phyloP scores from a whole-genome alignment of 2,113 vertebrate species.

The Periophthalmus modestus region DNA sequence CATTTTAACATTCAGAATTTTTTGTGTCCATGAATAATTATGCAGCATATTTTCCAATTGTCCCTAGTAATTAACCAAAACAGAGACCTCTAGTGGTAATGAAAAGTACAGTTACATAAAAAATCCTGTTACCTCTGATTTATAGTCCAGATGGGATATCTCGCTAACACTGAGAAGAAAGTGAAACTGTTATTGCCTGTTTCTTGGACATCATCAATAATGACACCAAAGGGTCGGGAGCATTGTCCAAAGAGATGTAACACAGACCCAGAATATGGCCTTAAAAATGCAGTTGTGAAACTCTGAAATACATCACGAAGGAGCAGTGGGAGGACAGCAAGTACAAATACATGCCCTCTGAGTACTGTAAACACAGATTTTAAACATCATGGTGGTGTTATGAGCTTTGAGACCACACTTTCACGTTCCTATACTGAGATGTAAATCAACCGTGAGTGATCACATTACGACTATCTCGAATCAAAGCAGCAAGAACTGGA shows the following conservation, averaged over 20 bases:
- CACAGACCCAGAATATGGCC: constrained; percentile 22
- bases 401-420: constrained; percentile 10
- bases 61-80: background rate
- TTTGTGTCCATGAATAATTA: too few species aligned
- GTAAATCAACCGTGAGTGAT: constrained; percentile 7
- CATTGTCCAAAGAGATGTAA: constrained; percentile 26
- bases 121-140: background rate
- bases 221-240: constrained; percentile 21
- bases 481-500: constrained; percentile 10
- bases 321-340: constrained; percentile 15
- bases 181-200: background rate
- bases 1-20: background rate
- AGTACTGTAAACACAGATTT: constrained; percentile 17
- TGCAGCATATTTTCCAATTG: background rate
- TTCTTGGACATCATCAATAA: constrained; percentile 23
- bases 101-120: background rate
- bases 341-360: constrained; percentile 14
- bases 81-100: constrained; percentile 47
- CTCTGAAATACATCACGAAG: constrained; percentile 15
- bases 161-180: constrained; percentile 14
- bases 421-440: background rate
- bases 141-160: constrained; percentile 3
- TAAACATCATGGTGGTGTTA: constrained; percentile 8
- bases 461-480: background rate
- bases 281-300: constrained; percentile 45